Conservation (phyloP, 2,888 invertebrate species). For the Plagodis pulveraria region DNA sequence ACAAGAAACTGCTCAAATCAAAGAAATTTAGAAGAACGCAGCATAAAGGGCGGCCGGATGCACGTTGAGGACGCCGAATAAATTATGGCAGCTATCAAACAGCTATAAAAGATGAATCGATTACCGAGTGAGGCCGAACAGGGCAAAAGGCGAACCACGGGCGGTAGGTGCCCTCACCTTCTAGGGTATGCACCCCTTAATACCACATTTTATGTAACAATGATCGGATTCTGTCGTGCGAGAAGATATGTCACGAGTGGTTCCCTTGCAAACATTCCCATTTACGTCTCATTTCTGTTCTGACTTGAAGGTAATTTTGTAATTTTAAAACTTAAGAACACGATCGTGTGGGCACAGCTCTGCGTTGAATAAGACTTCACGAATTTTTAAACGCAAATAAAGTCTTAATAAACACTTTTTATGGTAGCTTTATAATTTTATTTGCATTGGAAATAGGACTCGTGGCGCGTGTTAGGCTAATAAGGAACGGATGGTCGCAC, state of each 20-base stretch:
- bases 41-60: slow-evolving; percentile 36
- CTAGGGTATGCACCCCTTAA: slow-evolving; percentile 62
- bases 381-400: slow-evolving; percentile 79
- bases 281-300: slow-evolving; percentile 75
- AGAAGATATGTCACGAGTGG: slow-evolving; percentile 65
- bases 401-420: slow-evolving; percentile 81
- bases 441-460: slow-evolving; percentile 76
- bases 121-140: slow-evolving; percentile 49
- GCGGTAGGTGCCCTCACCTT: slow-evolving; percentile 41
- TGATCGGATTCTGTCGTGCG: slow-evolving; percentile 69
- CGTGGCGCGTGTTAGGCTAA: slow-evolving; percentile 77
- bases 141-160: slow-evolving; percentile 29
- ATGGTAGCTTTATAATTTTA: slow-evolving; percentile 78
- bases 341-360: slow-evolving; percentile 60
- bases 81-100: slow-evolving; percentile 58
- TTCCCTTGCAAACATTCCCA: slow-evolving; percentile 69
- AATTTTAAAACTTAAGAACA: slow-evolving; percentile 75
- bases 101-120: slow-evolving; percentile 70
- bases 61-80: slow-evolving; percentile 43
- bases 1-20: not conserved
- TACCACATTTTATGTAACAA: slow-evolving; percentile 70
- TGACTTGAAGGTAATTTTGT: slow-evolving; percentile 70
- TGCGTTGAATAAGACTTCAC: slow-evolving; percentile 78
- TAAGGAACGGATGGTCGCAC: slow-evolving; percentile 74
- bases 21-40: not conserved